phyloP scores from a whole-genome alignment of 2,888 invertebrate genomes.

The Diabrotica balteata region DNA sequence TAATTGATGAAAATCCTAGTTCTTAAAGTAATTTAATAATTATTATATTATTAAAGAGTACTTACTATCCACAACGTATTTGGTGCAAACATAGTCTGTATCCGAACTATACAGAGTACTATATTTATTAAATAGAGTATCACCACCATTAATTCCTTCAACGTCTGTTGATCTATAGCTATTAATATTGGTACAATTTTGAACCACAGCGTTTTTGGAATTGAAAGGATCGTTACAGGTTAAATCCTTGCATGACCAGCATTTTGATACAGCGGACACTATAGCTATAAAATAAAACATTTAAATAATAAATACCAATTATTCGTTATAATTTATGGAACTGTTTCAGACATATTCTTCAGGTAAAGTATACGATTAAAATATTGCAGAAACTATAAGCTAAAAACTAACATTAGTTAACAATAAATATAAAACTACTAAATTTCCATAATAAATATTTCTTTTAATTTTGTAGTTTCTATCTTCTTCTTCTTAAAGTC shows the following conservation, averaged over 20 bases:
- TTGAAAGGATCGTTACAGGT: slow-evolving; percentile 33
- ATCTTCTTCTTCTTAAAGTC: too few species aligned
- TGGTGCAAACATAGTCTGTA: slow-evolving; percentile 31
- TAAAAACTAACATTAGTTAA: too few species aligned
- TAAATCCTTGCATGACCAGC: slow-evolving; percentile 28
- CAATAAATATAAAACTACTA: too few species aligned
- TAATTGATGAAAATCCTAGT: too few species aligned
- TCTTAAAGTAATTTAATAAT: too few species aligned
- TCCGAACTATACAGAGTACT: not conserved
- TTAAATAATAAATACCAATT: too few species aligned
- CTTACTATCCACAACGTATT: slow-evolving; percentile 17
- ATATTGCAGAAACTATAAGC: too few species aligned
- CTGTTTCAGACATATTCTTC: too few species aligned
- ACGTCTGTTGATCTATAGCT: slow-evolving; percentile 1
- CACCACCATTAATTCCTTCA: slow-evolving; percentile 8
- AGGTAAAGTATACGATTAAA: too few species aligned
- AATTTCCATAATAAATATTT: too few species aligned
- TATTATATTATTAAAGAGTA: not conserved
- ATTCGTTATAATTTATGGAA: too few species aligned
- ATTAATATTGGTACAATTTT: slow-evolving; percentile 16
- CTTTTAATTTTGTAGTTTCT: too few species aligned
- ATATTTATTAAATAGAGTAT: slow-evolving; percentile 13
- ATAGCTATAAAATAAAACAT: slow-evolving; percentile 12
- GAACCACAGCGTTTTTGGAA: slow-evolving; percentile 12
- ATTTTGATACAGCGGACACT: slow-evolving; percentile 15